A percentile compares a stretch with the other conserved stretches of the same genome.
phyloP scores from a whole-genome alignment of 2,888 invertebrate species.

The Alloplasta piceator region DNA sequence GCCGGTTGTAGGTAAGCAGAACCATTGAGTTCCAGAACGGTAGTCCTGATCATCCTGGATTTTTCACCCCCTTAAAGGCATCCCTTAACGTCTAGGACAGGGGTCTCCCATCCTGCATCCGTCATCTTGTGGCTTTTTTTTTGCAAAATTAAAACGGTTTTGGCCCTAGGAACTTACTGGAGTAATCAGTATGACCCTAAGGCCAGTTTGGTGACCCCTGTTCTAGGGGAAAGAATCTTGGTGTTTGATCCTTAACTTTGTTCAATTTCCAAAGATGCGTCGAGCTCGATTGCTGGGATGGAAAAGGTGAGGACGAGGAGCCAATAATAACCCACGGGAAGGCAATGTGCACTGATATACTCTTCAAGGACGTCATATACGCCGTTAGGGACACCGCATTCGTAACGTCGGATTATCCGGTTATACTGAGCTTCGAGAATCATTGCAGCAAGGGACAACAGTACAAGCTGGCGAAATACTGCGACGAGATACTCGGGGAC shows the following conservation, averaged over 20 bases:
- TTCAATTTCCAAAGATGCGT: constrained; percentile 90
- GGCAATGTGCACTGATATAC: constrained; percentile 99
- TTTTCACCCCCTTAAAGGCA: no score
- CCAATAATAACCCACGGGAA: constrained; percentile 99
- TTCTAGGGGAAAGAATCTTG: no score
- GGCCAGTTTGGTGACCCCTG: no score
- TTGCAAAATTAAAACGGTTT: no score
- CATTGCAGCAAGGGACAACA: constrained; percentile 99
- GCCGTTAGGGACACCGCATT: constrained; percentile 99
- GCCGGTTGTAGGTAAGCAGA: constrained; percentile 94
- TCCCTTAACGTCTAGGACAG: no score
- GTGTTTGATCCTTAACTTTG: no score
- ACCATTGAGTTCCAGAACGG: no score
- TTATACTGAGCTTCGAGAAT: constrained; percentile 99
- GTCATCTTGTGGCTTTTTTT: no score
- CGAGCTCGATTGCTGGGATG: constrained; percentile 99
- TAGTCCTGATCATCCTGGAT: no score
- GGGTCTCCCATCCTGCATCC: no score
- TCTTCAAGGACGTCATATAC: constrained; percentile 98
- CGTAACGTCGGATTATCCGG: constrained; percentile 98
- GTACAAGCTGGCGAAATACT: constrained; percentile 99
- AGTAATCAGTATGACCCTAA: no score
- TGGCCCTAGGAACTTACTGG: no score
- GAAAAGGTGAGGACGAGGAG: constrained; percentile 98
- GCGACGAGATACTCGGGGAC: constrained; percentile 98